Conservation (phyloP, 2,797 vertebrate species). For the Pseudochirops cupreus region DNA sequence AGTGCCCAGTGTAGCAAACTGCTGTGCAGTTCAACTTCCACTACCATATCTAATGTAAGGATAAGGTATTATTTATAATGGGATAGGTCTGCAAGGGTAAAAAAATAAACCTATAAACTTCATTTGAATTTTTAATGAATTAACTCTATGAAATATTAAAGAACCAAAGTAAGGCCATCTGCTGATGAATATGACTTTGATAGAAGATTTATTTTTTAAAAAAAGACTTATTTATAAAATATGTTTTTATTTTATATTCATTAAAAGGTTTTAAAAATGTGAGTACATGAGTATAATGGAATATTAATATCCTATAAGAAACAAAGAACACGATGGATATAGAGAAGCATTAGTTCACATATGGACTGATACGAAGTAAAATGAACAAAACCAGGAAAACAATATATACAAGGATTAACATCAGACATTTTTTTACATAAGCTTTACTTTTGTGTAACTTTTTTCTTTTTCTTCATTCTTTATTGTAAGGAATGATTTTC, state of each 20-base stretch:
- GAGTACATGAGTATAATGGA: not conserved
- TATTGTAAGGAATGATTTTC: not conserved
- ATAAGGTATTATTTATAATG: not conserved
- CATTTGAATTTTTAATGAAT: conserved; percentile 3
- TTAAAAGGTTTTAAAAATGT: not conserved
- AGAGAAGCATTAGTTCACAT: not conserved
- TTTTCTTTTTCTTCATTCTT: not conserved
- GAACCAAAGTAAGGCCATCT: not conserved
- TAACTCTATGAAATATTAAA: not conserved
- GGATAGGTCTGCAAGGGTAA: conserved; percentile 31
- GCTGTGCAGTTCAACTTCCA: not conserved
- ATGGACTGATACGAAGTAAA: too few species aligned
- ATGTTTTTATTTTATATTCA: not conserved
- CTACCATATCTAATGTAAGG: not conserved
- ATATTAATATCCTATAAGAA: not conserved
- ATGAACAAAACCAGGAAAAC: not conserved
- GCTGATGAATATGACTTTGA: not conserved
- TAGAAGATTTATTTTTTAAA: not conserved
- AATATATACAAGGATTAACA: not conserved
- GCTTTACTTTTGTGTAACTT: not conserved
- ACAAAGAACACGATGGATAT: not conserved
- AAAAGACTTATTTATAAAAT: not conserved
- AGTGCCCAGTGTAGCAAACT: not conserved
- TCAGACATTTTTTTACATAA: not conserved
- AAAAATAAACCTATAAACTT: conserved; percentile 26